Evolutionary conservation across 2,797 vertebrate species (phyloP), one percentile per base, ranked within the genome.

Genomic region (Carapus acus): DNA sequence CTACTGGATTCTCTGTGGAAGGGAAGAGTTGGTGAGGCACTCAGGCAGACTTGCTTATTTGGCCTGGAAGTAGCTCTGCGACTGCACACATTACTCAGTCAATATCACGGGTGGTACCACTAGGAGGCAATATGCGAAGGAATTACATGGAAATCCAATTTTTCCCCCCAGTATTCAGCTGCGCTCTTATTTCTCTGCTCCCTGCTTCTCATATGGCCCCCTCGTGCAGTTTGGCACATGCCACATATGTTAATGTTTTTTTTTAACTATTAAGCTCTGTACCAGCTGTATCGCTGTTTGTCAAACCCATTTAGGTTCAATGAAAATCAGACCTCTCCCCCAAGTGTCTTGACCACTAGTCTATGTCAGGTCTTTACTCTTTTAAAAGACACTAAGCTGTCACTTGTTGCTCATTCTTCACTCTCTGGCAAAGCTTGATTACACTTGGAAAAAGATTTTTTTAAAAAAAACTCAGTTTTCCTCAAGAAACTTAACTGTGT

Each of bases 1-100:
- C 77, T 31, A 39, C 74, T 78, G 70, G 74, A 78, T 74, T 69
- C 49, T 45, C 37, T 56, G 50, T 45, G 52, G 64, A 62, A 58
- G 46, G 65, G 59, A 43, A 42, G 44, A 42, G 45, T 46, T 51
- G 58, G 52, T 56, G 43, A 65, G 58, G 37, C 43, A 8, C 49
- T 59, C 18, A 13, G 59, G 53, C 52, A 48, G 54, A 58, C 58
- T 29, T 34, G 52, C 54, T 51, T 46, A 63, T 71, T 39, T 44
- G 54, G 42, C 43, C 42, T 49, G 39, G 7, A 54, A 47, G 65
- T 15, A 29, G 38, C 49, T 57, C 29, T 63, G 49, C 51, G 49
- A 42, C 62, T 15, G 36, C 47, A 37, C 39, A 44, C 40, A 34
- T 39, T 43, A 18, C 50, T n/a, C 44, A 37, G 3, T 60, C 49